phyloP scores from a whole-genome alignment of 1,140 invertebrate species.

The Phocides pigmalion region DNA sequence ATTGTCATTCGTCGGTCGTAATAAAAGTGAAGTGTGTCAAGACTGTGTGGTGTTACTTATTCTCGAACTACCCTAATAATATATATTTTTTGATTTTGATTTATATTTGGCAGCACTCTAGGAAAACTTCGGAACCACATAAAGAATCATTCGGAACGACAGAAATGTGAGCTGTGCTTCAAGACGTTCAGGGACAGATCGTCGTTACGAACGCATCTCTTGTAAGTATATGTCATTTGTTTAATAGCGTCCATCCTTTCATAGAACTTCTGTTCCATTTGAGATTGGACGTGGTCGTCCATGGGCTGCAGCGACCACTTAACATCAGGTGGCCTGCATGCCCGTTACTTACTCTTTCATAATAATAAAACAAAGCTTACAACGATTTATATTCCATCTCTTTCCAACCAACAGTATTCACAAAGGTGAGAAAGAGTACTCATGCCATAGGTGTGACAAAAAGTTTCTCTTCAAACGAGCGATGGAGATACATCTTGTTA shows the following conservation, averaged over 20 bases:
- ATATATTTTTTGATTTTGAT: too few species aligned
- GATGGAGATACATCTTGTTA: conserved; percentile 62
- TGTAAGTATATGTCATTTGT: conserved; percentile 47
- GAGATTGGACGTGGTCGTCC: too few species aligned
- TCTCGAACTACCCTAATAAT: too few species aligned
- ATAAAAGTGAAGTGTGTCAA: too few species aligned
- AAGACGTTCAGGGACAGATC: conserved; percentile 59
- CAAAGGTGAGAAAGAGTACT: conserved; percentile 63
- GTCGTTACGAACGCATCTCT: conserved; percentile 61
- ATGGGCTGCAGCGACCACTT: too few species aligned
- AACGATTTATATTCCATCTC: background rate
- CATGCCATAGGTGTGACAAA: conserved; percentile 60
- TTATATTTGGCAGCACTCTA: conserved; percentile 47
- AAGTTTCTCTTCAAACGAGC: conserved; percentile 70
- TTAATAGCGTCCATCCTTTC: too few species aligned
- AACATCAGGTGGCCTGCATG: too few species aligned
- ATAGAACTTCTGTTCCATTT: too few species aligned
- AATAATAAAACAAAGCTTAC: background rate
- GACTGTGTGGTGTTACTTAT: too few species aligned
- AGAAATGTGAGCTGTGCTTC: conserved; percentile 39
- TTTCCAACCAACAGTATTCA: conserved; percentile 53
- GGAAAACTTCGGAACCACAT: conserved; percentile 61
- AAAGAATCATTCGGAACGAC: conserved; percentile 57
- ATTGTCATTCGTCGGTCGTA: too few species aligned
- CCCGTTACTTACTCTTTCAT: background rate